Conservation (phyloP, 2,797 vertebrate species). For the Denticeps clupeoides region DNA sequence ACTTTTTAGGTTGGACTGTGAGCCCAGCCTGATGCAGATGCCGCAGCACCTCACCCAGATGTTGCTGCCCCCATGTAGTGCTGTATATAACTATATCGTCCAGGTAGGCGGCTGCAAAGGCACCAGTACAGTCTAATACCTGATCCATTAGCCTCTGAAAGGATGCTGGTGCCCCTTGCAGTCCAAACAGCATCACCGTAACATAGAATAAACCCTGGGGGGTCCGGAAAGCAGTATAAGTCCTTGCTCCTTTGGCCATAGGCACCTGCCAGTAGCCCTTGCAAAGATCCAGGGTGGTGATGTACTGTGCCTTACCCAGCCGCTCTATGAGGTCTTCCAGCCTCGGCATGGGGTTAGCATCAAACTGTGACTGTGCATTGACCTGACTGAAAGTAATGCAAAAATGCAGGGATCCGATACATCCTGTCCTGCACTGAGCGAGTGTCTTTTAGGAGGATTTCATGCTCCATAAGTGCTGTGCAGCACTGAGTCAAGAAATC, state of each 20-base stretch:
- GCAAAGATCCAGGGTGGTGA: conserved; percentile 2
- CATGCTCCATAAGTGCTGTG: neutral
- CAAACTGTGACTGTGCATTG: conserved; percentile 4
- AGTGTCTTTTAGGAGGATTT: conserved; percentile 2
- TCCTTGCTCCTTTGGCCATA: neutral
- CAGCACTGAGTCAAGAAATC: neutral
- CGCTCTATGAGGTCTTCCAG: conserved; percentile 11
- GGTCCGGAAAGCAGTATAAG: neutral
- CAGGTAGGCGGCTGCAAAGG: no score
- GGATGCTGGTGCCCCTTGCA: neutral
- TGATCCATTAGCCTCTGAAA: conserved; percentile 2
- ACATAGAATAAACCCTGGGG: conserved; percentile 6
- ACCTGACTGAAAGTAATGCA: conserved; percentile 7
- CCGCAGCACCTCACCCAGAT: neutral
- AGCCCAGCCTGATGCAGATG: neutral
- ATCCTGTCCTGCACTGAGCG: neutral
- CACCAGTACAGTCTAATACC: neutral
- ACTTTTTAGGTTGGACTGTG: conserved; percentile 5
- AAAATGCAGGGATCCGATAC: conserved; percentile 8
- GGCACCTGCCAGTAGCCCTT: conserved; percentile 12
- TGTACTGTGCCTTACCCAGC: neutral
- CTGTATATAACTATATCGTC: no score
- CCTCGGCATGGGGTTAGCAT: conserved; percentile 8
- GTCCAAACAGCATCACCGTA: conserved; percentile 2
- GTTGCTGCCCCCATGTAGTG: conserved; percentile 7